A percentile compares a stretch with the other conserved stretches of the same genome.
Evolutionary conservation across 2,888 invertebrate genomes (phyloP).

Genomic region (Drosophila nr. perissopoda): DNA sequence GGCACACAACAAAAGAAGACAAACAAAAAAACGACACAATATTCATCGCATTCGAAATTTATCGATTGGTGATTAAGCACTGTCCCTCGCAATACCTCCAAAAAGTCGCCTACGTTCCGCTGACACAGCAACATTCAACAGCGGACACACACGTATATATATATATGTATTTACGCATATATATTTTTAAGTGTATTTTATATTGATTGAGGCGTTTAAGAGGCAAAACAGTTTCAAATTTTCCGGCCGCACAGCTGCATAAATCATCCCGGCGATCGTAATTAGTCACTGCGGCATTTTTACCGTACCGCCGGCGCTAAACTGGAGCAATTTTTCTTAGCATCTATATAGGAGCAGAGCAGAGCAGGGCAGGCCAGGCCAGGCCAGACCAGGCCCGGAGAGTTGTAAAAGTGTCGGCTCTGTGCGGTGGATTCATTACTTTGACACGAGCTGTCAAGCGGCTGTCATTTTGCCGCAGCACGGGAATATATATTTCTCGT

Average conservation of each 20-base stretch:
- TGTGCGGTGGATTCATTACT: constrained; percentile 84
- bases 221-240: constrained; percentile 54
- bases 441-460: constrained; percentile 84
- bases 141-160: neutral
- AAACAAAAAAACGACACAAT: neutral
- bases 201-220: constrained; percentile 73
- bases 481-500: constrained; percentile 62
- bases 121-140: constrained; percentile 46
- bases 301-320: constrained; percentile 60
- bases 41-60: constrained; percentile 48
- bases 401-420: constrained; percentile 82
- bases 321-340: constrained; percentile 80
- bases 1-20: constrained; percentile 2
- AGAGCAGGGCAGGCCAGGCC: constrained; percentile 11
- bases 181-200: constrained; percentile 22
- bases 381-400: constrained; percentile 16
- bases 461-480: constrained; percentile 80
- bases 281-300: constrained; percentile 77
- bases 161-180: neutral
- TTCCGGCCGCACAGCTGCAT: constrained; percentile 69
- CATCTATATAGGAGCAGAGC: constrained; percentile 31
- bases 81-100: constrained; percentile 42
- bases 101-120: constrained; percentile 29
- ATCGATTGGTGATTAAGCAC: constrained; percentile 60
- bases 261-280: constrained; percentile 77